These are phyloP conservation scores for Hydra vulgaris DNA, from an alignment of 30 jellyfish, hydroid and myxozoan species.

Conservation along the genomic window DNA sequence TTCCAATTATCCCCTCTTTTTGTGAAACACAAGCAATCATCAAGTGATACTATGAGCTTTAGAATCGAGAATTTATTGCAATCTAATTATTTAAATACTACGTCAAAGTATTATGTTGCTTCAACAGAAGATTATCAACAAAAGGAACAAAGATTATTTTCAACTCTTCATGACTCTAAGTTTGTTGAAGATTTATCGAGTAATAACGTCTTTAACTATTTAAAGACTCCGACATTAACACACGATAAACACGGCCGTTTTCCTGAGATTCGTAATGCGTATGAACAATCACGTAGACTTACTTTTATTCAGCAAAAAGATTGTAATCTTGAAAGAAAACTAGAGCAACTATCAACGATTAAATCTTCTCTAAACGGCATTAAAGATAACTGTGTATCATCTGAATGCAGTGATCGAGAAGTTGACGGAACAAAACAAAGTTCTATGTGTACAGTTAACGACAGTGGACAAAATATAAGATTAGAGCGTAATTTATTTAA, in stretches of 20 bases:
- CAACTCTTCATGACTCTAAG: not conserved
- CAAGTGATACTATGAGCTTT: not conserved
- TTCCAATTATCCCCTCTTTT: not conserved
- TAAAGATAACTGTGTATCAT: not conserved
- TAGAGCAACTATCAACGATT: not conserved
- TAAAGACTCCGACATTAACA: not conserved
- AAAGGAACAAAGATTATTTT: not conserved
- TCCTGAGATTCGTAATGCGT: not conserved
- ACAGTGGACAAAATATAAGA: not conserved
- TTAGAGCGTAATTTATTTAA: not conserved
- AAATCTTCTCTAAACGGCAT: not conserved
- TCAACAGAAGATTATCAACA: not conserved
- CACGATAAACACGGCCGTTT: slow-evolving; percentile 7
- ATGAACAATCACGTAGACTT: not conserved
- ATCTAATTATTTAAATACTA: not conserved
- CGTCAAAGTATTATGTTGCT: not conserved
- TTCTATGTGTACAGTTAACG: no score
- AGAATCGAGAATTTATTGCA: not conserved
- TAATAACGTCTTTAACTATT: slow-evolving; percentile 5
- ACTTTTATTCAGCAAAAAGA: not conserved
- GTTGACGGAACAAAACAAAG: not conserved
- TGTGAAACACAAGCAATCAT: not conserved
- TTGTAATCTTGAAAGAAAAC: not conserved
- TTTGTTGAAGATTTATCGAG: not conserved
- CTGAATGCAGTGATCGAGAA: not conserved